Evolutionary conservation across 2,113 vertebrate species (phyloP), one percentile per base, ranked within the genome.

Genomic region (Stigmatopora nigra): DNA sequence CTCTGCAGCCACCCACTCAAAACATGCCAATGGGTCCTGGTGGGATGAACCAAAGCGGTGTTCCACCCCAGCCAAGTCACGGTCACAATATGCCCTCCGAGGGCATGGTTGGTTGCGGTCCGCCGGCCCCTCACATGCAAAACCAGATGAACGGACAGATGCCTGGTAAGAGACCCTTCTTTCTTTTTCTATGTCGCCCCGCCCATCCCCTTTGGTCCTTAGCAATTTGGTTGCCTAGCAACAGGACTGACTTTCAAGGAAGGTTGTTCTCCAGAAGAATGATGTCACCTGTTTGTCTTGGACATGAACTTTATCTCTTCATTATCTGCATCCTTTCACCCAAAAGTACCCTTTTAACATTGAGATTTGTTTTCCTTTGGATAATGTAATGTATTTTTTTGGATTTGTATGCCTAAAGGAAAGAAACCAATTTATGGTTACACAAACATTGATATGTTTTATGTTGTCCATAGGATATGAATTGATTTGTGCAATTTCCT

Each of bases 101-200:
- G 81, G 93, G 92, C 68, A 94, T 97, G 93, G 95, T 93, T 83
- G 94, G 92, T 72, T 92, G 93, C 76, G 95, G 92, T 82, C 94
- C 95, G 81, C 91, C 96, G 83, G 93, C 93, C 62, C 91, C 96
- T 71, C 96, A 98, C 92, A 95, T 99, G 94, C 96, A 96, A 89
- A 95, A 89, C 91, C 96, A 98, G 93, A 99, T 98, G 96, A 99
- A 99, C 85, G 97, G 97, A 89, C 96, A 99, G 93, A 98, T 99
- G 92, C 96, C 95, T 88, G 97, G 97, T 98, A 93, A 92, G 92
- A 91, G 83, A 85, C 77, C 83, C 84, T 82, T 81, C 83, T 84
- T 53, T 68, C 68, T 17, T 41, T 75, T 70, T 65, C 72, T 2
- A 46, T 64, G 19, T 69, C 62, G 69, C 79, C 57, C 69, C 68